phyloP scores from a whole-genome alignment of 2,888 invertebrate species.

The Nomada ruficornis region DNA sequence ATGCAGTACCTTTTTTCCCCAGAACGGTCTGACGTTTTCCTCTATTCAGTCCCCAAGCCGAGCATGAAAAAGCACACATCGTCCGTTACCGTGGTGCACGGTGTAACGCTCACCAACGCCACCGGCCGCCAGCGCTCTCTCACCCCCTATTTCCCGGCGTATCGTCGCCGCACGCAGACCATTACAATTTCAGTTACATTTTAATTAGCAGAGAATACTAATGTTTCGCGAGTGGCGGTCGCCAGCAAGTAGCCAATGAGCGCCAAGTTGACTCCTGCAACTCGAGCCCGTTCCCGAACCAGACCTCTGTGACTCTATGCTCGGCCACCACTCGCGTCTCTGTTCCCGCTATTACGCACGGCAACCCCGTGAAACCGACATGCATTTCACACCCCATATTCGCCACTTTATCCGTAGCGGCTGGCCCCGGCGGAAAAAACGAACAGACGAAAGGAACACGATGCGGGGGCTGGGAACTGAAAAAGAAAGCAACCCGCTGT shows the following conservation, averaged over 20 bases:
- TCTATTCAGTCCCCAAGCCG: slow-evolving; percentile 62
- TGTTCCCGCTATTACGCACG: slow-evolving; percentile 38
- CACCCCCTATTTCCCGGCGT: slow-evolving; percentile 33
- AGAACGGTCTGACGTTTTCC: slow-evolving; percentile 59
- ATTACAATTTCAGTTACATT: slow-evolving; percentile 81
- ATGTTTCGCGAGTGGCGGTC: slow-evolving; percentile 76
- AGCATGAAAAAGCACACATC: slow-evolving; percentile 66
- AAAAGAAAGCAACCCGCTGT: slow-evolving; percentile 37
- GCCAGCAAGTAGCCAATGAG: slow-evolving; percentile 71
- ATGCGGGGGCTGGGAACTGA: slow-evolving; percentile 3
- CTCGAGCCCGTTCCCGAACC: slow-evolving; percentile 65
- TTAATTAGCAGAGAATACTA: slow-evolving; percentile 82
- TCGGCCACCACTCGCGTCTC: slow-evolving; percentile 28
- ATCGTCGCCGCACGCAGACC: slow-evolving; percentile 64
- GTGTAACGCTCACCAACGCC: slow-evolving; percentile 47
- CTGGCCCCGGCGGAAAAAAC: slow-evolving; percentile 42
- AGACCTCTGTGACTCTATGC: slow-evolving; percentile 21
- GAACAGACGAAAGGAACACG: slow-evolving; percentile 33
- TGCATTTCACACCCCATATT: slow-evolving; percentile 61
- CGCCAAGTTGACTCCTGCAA: slow-evolving; percentile 68
- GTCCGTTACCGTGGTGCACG: slow-evolving; percentile 49
- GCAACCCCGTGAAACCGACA: slow-evolving; percentile 63
- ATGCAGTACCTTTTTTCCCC: slow-evolving; percentile 51
- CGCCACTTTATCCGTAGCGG: slow-evolving; percentile 53
- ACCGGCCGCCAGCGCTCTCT: slow-evolving; percentile 1